Base-by-base conservation (phyloP, 2,797 vertebrate species). In the Hafferia zeledoni region DNA sequence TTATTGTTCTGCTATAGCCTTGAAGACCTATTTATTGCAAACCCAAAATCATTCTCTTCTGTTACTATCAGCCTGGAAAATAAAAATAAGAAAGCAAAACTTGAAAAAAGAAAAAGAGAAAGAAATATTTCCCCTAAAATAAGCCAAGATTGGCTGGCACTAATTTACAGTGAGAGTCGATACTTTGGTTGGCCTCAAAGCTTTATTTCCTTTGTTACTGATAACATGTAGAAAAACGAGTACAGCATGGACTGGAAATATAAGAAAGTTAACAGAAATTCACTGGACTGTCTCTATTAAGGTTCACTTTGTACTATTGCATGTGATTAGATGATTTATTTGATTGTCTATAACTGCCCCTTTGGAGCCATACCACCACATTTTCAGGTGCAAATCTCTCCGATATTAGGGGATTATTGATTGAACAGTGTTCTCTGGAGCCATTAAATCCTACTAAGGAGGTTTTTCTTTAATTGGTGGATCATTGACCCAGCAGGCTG, bases 341-440 rank as follows among this genome's bases (percentile, higher is more conserved):
- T 82, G 25, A 52, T 67, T 89, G 37, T 86, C 47, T 88, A 6
- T 89, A 68, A 56, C 46, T 83, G 44, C 53, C 33, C 52, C 56
- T 85, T 92, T 92, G 71, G n/a, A 92, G 56, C 13, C 23, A n/a
- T 35, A 46, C 31, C 8, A 60, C 79, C 92, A 49, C 44, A 67
- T 93, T 87, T 89, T 77, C 64, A 92, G 72, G 82, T 89, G 49
- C 33, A 83, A 55, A 82, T 89, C 30, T 71, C 59, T 87, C 37
- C 1, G 1, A 25, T 91, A 91, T 94, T 85, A 91, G 64, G 70
- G 56, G 41, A 57, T 89, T 92, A 77, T 91, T 91, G 75, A 89
- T 71, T 91, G 27, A 83, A 53, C 50, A 46, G 28, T 57, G 49
- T 87, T 69, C 76, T 83, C 71, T 85, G 39, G 37, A 92, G 33